Conservation (phyloP, 2,797 vertebrate genomes). For the Anniella stebbinsi region DNA sequence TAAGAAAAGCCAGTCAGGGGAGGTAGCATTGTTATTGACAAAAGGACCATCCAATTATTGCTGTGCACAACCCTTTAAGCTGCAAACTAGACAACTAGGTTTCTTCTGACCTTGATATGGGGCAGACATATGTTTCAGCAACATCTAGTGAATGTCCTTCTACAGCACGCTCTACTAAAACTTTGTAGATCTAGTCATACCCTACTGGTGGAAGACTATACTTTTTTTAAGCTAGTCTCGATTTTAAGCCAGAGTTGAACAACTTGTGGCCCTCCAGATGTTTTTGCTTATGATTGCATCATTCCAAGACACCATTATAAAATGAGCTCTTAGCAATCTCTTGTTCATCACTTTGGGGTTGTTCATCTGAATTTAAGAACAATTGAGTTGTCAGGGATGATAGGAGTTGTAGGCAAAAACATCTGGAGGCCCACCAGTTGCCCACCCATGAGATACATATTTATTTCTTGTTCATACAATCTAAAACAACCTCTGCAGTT, state of each 20-base stretch:
- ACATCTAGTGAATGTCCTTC: not conserved
- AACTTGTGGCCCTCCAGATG: too few species aligned
- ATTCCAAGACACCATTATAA: too few species aligned
- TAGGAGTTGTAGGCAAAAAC: too few species aligned
- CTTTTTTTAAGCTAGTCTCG: not conserved
- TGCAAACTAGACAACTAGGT: not conserved
- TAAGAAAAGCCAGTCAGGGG: not conserved
- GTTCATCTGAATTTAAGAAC: too few species aligned
- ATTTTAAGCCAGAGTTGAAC: not conserved
- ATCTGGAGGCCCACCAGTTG: too few species aligned
- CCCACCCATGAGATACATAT: not conserved
- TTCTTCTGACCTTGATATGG: not conserved
- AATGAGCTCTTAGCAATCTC: too few species aligned
- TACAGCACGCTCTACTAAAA: not conserved
- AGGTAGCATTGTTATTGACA: not conserved
- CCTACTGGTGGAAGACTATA: too few species aligned
- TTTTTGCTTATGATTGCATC: too few species aligned
- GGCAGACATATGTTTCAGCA: not conserved
- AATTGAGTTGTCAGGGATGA: too few species aligned
- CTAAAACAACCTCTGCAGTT: not conserved
- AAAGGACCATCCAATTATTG: not conserved
- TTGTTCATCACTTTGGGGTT: too few species aligned
- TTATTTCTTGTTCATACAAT: not conserved
- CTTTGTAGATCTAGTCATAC: not conserved
- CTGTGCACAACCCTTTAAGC: not conserved